A percentile compares a stretch with the other conserved stretches of the same genome.
These are phyloP conservation scores for Erannis defoliaria DNA, from an alignment of 2,888 invertebrate species.

Conservation along the genomic window DNA sequence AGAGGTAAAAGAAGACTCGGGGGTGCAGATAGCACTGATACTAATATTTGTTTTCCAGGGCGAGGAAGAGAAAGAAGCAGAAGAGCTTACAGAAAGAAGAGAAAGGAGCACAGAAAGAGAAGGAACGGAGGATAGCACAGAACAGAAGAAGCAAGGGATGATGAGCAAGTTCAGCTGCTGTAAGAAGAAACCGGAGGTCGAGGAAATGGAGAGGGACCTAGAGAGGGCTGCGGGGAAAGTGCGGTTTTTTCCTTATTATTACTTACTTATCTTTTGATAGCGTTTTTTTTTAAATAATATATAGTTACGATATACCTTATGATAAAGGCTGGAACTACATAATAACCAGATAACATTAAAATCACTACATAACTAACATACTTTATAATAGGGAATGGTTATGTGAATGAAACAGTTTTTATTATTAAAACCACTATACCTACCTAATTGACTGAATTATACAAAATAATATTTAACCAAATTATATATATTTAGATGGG, in stretches of 20 bases:
- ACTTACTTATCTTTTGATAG: background rate
- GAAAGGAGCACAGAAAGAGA: slow-evolving; percentile 42
- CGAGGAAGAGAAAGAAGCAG: slow-evolving; percentile 61
- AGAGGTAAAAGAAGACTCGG: too few species aligned
- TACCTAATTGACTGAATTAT: too few species aligned
- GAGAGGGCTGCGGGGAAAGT: slow-evolving; percentile 80
- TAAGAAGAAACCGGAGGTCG: slow-evolving; percentile 70
- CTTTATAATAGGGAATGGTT: too few species aligned
- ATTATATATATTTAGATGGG: too few species aligned
- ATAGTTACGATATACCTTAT: too few species aligned
- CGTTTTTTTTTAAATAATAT: too few species aligned
- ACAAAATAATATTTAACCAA: too few species aligned
- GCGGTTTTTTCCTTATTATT: slow-evolving; percentile 45
- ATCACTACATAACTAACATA: too few species aligned
- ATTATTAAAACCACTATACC: too few species aligned
- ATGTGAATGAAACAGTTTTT: too few species aligned
- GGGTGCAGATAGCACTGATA: background rate
- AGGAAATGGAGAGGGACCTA: slow-evolving; percentile 65
- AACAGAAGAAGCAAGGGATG: slow-evolving; percentile 58
- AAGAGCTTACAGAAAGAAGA: slow-evolving; percentile 46
- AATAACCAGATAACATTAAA: too few species aligned
- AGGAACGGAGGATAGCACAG: slow-evolving; percentile 30
- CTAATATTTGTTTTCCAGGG: slow-evolving; percentile 31
- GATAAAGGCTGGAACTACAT: background rate
- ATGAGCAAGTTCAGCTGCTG: slow-evolving; percentile 73